Evolutionary conservation across 2,113 vertebrate species (phyloP).

Genomic region (Zosterops lateralis): DNA sequence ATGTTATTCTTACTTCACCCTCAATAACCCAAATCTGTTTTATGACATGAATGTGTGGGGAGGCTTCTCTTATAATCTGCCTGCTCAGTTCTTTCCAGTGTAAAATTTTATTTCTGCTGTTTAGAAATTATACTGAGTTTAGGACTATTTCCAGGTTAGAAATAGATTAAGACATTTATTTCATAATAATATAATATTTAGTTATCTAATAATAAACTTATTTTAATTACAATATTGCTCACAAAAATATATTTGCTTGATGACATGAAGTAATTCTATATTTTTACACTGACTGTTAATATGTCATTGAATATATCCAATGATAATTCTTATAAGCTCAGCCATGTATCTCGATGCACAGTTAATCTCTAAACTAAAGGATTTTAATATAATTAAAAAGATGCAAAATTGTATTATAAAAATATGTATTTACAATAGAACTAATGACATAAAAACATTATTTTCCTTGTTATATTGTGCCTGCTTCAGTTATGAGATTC

Average conservation of each 20-base stretch:
- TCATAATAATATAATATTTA: slow-evolving; percentile 12
- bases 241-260: slow-evolving; percentile 4
- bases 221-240: slow-evolving; percentile 36
- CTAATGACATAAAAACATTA: background rate
- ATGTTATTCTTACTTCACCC: background rate
- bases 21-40: background rate
- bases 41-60: background rate
- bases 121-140: background rate
- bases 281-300: slow-evolving; percentile 6
- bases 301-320: background rate
- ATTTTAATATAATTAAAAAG: background rate
- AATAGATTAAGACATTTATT: slow-evolving; percentile 15
- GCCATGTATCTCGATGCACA: background rate
- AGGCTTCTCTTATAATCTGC: background rate
- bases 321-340: background rate
- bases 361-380: background rate
- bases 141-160: background rate
- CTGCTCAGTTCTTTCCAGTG: background rate
- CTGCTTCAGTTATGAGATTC: slow-evolving; percentile 34
- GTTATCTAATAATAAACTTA: slow-evolving; percentile 23
- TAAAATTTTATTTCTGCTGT: background rate
- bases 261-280: background rate
- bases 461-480: slow-evolving; percentile 18
- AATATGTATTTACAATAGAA: background rate
- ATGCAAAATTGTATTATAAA: background rate